Evolutionary conservation across 2,797 vertebrate species (phyloP).

Genomic region (Hypotaenidia okinawae): DNA sequence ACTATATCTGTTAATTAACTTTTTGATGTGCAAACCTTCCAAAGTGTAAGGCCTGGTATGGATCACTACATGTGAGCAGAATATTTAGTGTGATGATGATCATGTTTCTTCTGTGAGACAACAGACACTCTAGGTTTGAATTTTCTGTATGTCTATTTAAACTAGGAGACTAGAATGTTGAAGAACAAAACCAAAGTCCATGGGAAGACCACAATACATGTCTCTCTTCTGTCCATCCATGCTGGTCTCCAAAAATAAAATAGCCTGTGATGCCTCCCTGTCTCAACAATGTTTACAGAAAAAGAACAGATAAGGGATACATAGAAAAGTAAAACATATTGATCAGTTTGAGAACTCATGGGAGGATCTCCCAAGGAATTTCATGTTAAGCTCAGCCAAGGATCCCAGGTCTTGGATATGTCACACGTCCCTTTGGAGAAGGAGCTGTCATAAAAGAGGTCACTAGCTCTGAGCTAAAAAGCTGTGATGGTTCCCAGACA

Average conservation of each 20-base stretch:
- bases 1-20: conserved; percentile 48
- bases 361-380: neutral
- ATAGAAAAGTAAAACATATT: neutral
- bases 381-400: neutral
- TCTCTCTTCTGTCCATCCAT: neutral
- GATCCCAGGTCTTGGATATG: neutral
- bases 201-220: neutral
- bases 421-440: neutral
- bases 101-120: neutral
- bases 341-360: neutral
- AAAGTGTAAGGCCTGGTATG: neutral
- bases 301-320: neutral
- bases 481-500: neutral
- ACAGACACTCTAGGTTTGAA: neutral
- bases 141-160: neutral
- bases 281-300: neutral
- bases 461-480: neutral
- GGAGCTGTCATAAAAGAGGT: neutral
- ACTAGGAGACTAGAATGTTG: neutral
- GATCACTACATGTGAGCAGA: neutral
- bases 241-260: neutral
- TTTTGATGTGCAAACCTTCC: neutral
- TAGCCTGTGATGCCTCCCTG: neutral
- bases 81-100: neutral
- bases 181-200: neutral